These are phyloP conservation scores for Lepidothrix coronata DNA, from an alignment of 2,113 vertebrate genomes.

Conservation along the genomic window DNA sequence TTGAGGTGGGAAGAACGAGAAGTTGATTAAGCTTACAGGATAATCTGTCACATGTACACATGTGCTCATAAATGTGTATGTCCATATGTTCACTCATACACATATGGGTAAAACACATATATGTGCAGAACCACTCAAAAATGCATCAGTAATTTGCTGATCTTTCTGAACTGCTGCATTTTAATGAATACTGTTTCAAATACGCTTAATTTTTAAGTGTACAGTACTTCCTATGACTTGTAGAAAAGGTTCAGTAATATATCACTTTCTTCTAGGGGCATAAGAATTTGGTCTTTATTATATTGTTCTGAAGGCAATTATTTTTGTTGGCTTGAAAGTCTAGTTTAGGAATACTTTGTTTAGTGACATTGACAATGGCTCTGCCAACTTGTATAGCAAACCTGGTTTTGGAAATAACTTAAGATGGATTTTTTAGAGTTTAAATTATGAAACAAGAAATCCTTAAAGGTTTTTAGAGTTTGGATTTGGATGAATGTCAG, in stretches of 20 bases:
- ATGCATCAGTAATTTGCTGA: not conserved
- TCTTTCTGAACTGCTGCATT: not conserved
- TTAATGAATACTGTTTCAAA: not conserved
- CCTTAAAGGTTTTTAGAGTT: not conserved
- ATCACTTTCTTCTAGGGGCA: not conserved
- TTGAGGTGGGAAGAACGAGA: not conserved
- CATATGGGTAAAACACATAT: not conserved
- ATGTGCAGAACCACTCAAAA: not conserved
- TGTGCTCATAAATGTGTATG: accelerated
- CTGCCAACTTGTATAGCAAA: not conserved
- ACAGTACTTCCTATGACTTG: not conserved
- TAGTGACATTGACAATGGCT: not conserved
- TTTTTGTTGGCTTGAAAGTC: not conserved
- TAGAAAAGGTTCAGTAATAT: not conserved
- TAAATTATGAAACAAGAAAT: not conserved
- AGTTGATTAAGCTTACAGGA: not conserved
- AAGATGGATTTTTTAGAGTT: not conserved
- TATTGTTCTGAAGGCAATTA: not conserved
- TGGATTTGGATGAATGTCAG: not conserved
- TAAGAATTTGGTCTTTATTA: not conserved
- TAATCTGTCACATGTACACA: not conserved
- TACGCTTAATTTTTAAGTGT: not conserved
- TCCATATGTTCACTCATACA: accelerated
- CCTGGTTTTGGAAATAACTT: not conserved
- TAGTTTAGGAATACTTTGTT: not conserved